Conservation (phyloP, 2,888 invertebrate genomes). For the Nysson spinosus region DNA sequence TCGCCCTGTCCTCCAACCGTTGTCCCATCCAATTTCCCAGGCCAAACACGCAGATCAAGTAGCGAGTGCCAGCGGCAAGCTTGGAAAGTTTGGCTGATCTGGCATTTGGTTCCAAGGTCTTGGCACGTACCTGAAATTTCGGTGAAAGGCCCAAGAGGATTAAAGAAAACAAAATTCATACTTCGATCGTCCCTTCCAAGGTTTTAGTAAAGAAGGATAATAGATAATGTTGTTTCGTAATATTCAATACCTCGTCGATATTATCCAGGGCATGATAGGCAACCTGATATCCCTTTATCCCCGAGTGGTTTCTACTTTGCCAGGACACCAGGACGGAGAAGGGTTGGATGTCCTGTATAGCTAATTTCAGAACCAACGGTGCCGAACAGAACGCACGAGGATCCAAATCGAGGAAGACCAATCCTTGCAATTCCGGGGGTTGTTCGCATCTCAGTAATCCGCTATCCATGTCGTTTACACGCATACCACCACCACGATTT, state of each 20-base stretch:
- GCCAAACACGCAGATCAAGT: constrained; percentile 93
- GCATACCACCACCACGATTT: constrained; percentile 73
- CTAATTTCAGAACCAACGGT: constrained; percentile 89
- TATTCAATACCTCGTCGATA: constrained; percentile 78
- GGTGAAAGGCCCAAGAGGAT: too few relatives aligned
- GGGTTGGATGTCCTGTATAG: constrained; percentile 92
- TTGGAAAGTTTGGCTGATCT: constrained; percentile 87
- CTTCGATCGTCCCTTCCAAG: too few relatives aligned
- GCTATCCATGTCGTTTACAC: constrained; percentile 69
- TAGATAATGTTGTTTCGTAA: too few relatives aligned
- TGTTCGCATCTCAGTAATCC: constrained; percentile 86
- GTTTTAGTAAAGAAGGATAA: too few relatives aligned
- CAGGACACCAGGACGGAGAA: constrained; percentile 92
- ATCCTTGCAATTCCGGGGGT: constrained; percentile 88
- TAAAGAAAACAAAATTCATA: too few relatives aligned
- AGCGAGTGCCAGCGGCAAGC: constrained; percentile 88
- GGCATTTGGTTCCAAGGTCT: constrained; percentile 85
- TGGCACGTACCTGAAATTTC: constrained; percentile 84
- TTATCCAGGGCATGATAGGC: constrained; percentile 87
- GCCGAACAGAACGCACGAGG: constrained; percentile 91
- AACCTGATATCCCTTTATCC: constrained; percentile 90
- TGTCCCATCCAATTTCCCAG: constrained; percentile 85
- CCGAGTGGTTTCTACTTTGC: constrained; percentile 92
- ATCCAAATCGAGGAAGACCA: constrained; percentile 86
- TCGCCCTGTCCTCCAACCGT: constrained; percentile 69